Evolutionary conservation across 1,140 invertebrate genomes (phyloP).

Genomic region (Pectinophora gossypiella): DNA sequence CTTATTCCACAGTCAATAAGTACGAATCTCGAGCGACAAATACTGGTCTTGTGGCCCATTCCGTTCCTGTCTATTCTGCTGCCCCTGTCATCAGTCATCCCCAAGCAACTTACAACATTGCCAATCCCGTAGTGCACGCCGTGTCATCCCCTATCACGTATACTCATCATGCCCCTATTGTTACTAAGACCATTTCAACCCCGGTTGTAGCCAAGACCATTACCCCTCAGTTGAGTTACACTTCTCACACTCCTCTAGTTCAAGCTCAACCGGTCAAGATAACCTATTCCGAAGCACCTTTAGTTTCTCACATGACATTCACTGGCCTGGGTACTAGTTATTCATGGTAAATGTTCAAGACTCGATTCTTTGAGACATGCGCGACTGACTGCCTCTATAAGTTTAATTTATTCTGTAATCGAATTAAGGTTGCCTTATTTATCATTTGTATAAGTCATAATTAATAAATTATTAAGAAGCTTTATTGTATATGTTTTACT

Average conservation of each 20-base stretch:
- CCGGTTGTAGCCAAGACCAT: slow-evolving; percentile 8
- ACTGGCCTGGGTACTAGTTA: slow-evolving; percentile 31
- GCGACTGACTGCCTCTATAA: slow-evolving; percentile 30
- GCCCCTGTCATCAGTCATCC: background rate
- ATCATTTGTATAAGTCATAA: background rate
- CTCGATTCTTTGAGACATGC: slow-evolving; percentile 9
- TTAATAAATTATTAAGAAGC: slow-evolving; percentile 1
- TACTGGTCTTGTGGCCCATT: slow-evolving; percentile 6
- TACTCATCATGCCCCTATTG: slow-evolving; percentile 1
- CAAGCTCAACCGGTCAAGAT: slow-evolving; percentile 9
- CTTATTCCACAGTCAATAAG: slow-evolving; percentile 16
- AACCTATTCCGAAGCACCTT: slow-evolving; percentile 29
- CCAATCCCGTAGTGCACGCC: slow-evolving; percentile 7
- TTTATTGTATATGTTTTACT: background rate
- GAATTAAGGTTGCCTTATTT: background rate
- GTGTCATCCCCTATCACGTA: slow-evolving; percentile 2
- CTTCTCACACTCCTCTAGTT: slow-evolving; percentile 8
- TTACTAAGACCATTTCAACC: slow-evolving; percentile 9
- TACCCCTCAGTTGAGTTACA: slow-evolving; percentile 15
- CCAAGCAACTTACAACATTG: slow-evolving; percentile 2
- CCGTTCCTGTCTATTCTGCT: slow-evolving; percentile 16
- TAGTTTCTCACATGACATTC: slow-evolving; percentile 35
- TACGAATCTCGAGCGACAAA: slow-evolving; percentile 11
- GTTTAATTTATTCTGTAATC: slow-evolving; percentile 22
- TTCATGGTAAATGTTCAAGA: slow-evolving; percentile 29